phyloP scores from a whole-genome alignment of 2,797 vertebrate species.

The Catamblyrhynchus diadema region DNA sequence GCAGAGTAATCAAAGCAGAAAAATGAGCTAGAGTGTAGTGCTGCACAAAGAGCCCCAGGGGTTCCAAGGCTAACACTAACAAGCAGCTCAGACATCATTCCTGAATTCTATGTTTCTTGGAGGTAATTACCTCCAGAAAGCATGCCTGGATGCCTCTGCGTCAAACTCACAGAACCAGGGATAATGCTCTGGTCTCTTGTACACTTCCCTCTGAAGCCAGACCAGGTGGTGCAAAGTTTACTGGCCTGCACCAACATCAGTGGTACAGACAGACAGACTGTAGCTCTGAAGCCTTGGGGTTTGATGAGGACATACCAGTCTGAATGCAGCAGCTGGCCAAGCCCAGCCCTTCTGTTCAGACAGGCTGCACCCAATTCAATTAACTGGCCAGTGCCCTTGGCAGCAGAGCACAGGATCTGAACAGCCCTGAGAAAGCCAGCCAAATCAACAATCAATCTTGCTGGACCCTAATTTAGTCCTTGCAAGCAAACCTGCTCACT shows the following conservation, averaged over 20 bases:
- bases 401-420: neutral
- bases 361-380: neutral
- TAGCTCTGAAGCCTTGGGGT: neutral
- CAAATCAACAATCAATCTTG: neutral
- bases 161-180: fast-evolving
- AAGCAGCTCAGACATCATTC: neutral
- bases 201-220: neutral
- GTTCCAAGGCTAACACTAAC: neutral
- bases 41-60: neutral
- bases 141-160: neutral
- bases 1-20: neutral
- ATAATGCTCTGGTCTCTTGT: neutral
- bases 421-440: neutral
- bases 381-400: neutral
- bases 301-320: neutral
- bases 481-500: neutral
- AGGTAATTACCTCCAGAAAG: neutral
- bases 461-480: neutral
- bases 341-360: neutral
- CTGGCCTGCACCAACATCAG: neutral
- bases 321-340: neutral
- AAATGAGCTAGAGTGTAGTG: neutral
- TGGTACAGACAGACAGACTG: neutral
- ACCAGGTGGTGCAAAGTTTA: neutral
- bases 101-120: fast-evolving